Evolutionary conservation across 2,888 invertebrate species (phyloP), one percentile per base, ranked within the genome.

Genomic region (Drosophila niveifrons): DNA sequence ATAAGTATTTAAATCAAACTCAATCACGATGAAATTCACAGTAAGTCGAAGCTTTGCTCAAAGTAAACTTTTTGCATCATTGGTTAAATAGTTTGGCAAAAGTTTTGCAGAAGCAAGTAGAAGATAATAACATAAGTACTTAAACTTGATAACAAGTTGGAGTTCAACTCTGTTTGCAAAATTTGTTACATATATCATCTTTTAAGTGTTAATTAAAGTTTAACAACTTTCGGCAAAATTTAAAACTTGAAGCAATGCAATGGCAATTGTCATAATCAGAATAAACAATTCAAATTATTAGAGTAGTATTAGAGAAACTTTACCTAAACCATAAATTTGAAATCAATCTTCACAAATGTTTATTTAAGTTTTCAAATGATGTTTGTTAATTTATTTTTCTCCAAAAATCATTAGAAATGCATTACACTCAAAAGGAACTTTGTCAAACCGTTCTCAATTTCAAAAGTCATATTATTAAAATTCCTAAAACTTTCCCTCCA

Each of bases 21-120:
- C 31, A 34, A 63, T 57, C 58, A 83, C 53, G 50, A 90, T 90
- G 90, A 90, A 90, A 72, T 76, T 82, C 57, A 67, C 78, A 52
- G 90, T 90, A 89, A 90, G 90, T 88, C 15, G 0, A 17, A 52
- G 6, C 17, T 29, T 31, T 0, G 8, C 15, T 13, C 6, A 13
- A 52, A 2, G 1, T 9, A 1, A 39, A 11, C 18, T 34, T 10
- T 6, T 10, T 6, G 11, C 11, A 47, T 23, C 28, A 31, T 13
- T 31, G 9, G 31, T 31, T 31, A 31, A 36, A 36, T 31, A 10
- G 31, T 31, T 36, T 36, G 36, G 2, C 36, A 11, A 36, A 36
- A 36, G 36, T 36, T 36, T 4, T 23, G 23, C 2, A 10, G 31
- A 8, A 15, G 13, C 36, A n/a, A n/a, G n/a, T 36, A n/a, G 3